A percentile compares a stretch with the other conserved stretches of the same genome.
Conservation (phyloP, 1,140 invertebrate species). For the Drosophila melanica region DNA sequence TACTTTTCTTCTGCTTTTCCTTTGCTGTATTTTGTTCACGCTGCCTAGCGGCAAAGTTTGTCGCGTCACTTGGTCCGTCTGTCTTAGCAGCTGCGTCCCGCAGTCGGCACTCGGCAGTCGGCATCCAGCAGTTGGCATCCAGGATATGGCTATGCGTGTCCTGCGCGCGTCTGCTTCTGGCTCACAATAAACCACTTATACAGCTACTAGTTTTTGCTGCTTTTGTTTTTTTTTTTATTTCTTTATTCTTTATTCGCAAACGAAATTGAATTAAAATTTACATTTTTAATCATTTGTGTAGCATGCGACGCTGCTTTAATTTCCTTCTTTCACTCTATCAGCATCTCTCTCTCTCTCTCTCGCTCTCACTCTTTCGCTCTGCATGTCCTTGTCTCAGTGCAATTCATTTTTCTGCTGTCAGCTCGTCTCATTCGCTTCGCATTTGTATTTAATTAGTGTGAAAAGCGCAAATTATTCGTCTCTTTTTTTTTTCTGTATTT, state of each 20-base stretch:
- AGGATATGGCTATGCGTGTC: slow-evolving; percentile 18
- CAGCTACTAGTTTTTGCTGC: slow-evolving; percentile 60
- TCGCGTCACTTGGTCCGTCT: slow-evolving; percentile 55
- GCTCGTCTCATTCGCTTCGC: slow-evolving; percentile 46
- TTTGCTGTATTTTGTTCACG: slow-evolving; percentile 51
- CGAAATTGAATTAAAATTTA: slow-evolving; percentile 80
- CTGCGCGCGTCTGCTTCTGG: slow-evolving; percentile 38
- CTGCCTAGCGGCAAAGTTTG: slow-evolving; percentile 74
- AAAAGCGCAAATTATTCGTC: slow-evolving; percentile 76
- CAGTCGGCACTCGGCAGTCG: no score
- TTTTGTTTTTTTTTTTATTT: slow-evolving; percentile 48
- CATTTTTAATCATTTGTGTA: slow-evolving; percentile 77
- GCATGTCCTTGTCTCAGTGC: slow-evolving; percentile 30
- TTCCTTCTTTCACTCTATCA: background rate
- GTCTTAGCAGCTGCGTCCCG: slow-evolving; percentile 9
- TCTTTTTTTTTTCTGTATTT: slow-evolving; percentile 35
- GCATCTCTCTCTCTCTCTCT: background rate
- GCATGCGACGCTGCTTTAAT: slow-evolving; percentile 67
- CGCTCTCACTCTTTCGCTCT: background rate
- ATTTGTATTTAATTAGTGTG: slow-evolving; percentile 80
- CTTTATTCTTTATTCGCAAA: slow-evolving; percentile 47
- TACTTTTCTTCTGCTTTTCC: slow-evolving; percentile 9
- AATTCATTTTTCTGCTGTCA: slow-evolving; percentile 65
- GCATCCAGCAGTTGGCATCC: background rate
- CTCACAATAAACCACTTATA: slow-evolving; percentile 78